Evolutionary conservation across 2,797 vertebrate species (phyloP).

Genomic region (Sebastes paucispinis): DNA sequence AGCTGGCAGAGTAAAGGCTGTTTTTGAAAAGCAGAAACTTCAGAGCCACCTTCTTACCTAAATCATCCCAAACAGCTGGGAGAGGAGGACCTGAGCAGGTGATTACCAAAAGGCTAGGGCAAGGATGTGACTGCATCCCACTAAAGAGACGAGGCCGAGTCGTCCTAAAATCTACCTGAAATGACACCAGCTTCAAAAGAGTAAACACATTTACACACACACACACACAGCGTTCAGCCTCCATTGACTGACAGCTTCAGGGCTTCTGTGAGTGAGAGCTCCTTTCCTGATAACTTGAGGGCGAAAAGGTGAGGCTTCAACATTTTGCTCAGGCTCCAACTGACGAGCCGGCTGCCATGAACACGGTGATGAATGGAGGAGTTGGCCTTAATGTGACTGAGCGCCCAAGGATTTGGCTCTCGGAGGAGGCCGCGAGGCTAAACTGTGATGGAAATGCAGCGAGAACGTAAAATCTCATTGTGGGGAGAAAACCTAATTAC

Average conservation of each 20-base stretch:
- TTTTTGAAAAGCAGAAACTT: constrained; percentile 68
- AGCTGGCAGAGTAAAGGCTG: constrained; percentile 66
- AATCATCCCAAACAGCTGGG: constrained; percentile 68
- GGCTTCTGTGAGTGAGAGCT: constrained; percentile 32
- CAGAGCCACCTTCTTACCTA: constrained; percentile 63
- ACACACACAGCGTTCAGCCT: constrained; percentile 2
- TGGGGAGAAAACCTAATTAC: constrained; percentile 42
- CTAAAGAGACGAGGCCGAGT: constrained; percentile 3
- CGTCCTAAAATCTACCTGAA: constrained; percentile 12
- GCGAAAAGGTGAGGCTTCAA: constrained; percentile 39
- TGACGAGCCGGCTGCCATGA: constrained; percentile 34
- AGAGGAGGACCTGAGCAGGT: constrained; percentile 57
- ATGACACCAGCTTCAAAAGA: constrained; percentile 14
- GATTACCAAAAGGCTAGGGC: constrained; percentile 40
- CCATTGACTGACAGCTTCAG: constrained; percentile 37
- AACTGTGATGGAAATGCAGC: constrained; percentile 37
- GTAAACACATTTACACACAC: neutral
- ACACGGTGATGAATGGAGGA: constrained; percentile 52
- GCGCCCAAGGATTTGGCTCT: constrained; percentile 35
- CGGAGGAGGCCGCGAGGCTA: constrained; percentile 19
- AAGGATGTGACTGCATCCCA: constrained; percentile 26
- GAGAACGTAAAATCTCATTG: constrained; percentile 45
- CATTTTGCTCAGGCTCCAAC: constrained; percentile 19
- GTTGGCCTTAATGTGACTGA: constrained; percentile 56
- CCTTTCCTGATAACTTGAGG: constrained; percentile 43